Conservation (phyloP, 2,113 vertebrate species). For the Polypterus bichir region DNA sequence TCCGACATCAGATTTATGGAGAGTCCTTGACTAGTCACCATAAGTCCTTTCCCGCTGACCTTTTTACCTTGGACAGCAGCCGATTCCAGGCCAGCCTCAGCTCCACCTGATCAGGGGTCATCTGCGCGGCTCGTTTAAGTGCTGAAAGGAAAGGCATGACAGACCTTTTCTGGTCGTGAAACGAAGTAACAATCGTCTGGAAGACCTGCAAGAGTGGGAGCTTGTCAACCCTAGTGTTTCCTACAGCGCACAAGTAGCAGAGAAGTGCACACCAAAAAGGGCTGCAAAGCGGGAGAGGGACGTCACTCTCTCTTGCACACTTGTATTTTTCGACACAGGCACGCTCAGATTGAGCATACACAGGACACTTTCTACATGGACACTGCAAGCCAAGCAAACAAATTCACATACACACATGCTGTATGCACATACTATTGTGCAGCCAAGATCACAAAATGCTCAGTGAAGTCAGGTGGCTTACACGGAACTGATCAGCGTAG, state of each 20-base stretch:
- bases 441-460: neutral
- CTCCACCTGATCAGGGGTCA: conserved; percentile 44
- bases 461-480: conserved; percentile 30
- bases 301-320: too few species aligned
- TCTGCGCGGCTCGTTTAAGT: conserved; percentile 41
- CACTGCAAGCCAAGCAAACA: too few species aligned
- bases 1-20: too few species aligned
- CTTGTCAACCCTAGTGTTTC: neutral
- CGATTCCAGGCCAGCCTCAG: conserved; percentile 58
- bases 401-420: too few species aligned
- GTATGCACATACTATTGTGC: too few species aligned
- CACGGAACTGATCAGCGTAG: conserved; percentile 66
- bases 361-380: too few species aligned
- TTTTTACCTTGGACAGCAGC: conserved; percentile 60
- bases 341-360: too few species aligned
- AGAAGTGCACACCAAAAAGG: too few species aligned
- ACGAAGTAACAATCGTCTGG: conserved; percentile 70
- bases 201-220: conserved; percentile 52
- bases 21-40: too few species aligned
- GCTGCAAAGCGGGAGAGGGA: too few species aligned
- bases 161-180: conserved; percentile 60
- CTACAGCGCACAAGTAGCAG: neutral
- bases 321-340: too few species aligned
- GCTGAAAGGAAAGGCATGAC: conserved; percentile 60
- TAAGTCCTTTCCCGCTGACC: neutral